phyloP scores from a whole-genome alignment of 2,888 invertebrate species.

The Chalcis sispes region DNA sequence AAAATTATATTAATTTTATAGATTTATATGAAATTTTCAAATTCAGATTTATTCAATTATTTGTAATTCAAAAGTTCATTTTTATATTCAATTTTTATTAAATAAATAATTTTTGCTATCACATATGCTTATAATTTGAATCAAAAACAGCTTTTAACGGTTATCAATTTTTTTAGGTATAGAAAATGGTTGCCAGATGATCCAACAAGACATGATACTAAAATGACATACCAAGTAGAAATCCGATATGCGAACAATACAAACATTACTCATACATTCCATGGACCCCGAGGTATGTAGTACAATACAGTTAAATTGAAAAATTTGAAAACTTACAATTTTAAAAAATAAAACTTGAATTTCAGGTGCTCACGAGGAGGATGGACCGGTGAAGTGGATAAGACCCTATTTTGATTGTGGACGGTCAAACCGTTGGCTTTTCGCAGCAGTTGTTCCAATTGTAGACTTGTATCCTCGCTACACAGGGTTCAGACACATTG shows the following conservation, averaged over 20 bases:
- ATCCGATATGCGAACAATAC: conserved; percentile 96
- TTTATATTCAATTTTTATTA: too few relatives aligned
- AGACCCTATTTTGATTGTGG: conserved; percentile 98
- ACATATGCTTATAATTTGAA: conserved; percentile 1
- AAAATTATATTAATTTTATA: too few relatives aligned
- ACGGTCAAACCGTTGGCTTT: conserved; percentile 95
- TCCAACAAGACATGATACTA: conserved; percentile 90
- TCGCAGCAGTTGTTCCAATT: conserved; percentile 94
- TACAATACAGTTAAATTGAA: conserved; percentile 8
- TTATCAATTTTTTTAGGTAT: conserved; percentile 78
- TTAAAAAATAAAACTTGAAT: conserved; percentile 53
- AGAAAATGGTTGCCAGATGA: conserved; percentile 93
- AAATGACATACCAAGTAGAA: conserved; percentile 95
- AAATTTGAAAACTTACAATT: conserved; percentile 49
- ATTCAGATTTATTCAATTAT: too few relatives aligned
- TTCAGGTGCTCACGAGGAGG: conserved; percentile 88
- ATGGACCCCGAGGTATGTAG: conserved; percentile 86
- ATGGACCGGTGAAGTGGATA: conserved; percentile 96
- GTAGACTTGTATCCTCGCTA: conserved; percentile 97
- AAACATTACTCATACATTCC: conserved; percentile 97
- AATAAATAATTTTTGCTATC: too few relatives aligned
- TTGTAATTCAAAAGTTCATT: background rate
- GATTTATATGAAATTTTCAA: too few relatives aligned
- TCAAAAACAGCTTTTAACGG: conserved; percentile 42
- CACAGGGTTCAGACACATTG: conserved; percentile 93